Conservation (phyloP, 37 sponge, comb jelly and placozoan species). For the Theonella swinhoei region DNA sequence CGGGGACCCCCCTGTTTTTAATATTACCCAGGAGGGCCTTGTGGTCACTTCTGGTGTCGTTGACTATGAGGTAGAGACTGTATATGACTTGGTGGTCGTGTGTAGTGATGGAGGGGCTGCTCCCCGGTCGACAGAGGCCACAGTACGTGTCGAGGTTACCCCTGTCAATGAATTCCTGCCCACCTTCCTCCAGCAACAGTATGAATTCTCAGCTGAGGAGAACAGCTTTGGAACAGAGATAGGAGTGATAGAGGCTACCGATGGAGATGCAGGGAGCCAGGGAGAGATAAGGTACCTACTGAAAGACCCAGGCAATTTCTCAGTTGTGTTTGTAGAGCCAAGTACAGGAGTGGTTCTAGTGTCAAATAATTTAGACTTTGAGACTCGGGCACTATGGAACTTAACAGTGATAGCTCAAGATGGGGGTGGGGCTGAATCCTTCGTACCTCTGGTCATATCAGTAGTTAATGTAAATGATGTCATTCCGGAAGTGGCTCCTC, state of each 20-base stretch:
- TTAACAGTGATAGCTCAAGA: constrained; percentile 61
- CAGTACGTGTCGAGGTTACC: constrained; percentile 41
- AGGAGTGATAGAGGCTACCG: constrained; percentile 51
- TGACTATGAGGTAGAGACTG: constrained; percentile 43
- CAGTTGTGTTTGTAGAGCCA: constrained; percentile 51
- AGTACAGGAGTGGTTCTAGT: constrained; percentile 48
- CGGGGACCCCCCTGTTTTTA: constrained; percentile 13
- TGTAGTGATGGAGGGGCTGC: constrained; percentile 65
- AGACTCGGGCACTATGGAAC: constrained; percentile 27
- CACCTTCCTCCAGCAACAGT: constrained; percentile 30
- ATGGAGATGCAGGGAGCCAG: constrained; percentile 61
- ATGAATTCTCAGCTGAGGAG: constrained; percentile 46
- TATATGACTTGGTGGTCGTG: constrained; percentile 35
- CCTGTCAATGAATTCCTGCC: constrained; percentile 71
- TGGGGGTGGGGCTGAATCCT: constrained; percentile 45
- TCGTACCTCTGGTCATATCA: constrained; percentile 26
- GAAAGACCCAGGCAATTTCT: constrained; percentile 40
- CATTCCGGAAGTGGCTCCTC: constrained; percentile 44
- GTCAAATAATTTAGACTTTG: constrained; percentile 58
- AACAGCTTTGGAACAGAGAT: constrained; percentile 35
- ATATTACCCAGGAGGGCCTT: constrained; percentile 52
- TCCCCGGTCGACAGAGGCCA: constrained; percentile 35
- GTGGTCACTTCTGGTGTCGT: constrained; percentile 14
- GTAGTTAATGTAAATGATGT: constrained; percentile 58
- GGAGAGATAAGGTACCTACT: constrained; percentile 52